A percentile compares a stretch with the other conserved stretches of the same genome.
Evolutionary conservation across 2,113 vertebrate species (phyloP).

Genomic region (Rafetus swinhoei): DNA sequence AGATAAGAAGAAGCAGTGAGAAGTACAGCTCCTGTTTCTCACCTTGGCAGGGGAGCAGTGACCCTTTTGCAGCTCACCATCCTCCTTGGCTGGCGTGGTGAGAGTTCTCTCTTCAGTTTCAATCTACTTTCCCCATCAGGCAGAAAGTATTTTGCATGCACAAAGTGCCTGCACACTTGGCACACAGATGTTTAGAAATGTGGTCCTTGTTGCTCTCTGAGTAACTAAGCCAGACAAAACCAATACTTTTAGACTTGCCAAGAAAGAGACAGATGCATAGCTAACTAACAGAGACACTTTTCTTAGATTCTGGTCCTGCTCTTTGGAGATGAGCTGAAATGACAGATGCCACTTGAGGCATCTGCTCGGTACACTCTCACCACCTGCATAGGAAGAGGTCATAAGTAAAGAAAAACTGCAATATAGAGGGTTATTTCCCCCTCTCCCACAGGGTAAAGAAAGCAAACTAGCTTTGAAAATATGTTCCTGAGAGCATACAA

Average conservation of each 20-base stretch:
- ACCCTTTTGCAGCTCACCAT: background rate
- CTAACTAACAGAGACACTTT: background rate
- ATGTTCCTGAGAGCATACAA: background rate
- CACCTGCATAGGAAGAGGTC: background rate
- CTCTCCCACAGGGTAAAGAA: background rate
- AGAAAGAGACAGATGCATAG: background rate
- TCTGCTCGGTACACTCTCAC: background rate
- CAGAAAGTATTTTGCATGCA: background rate
- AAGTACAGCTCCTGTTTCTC: background rate
- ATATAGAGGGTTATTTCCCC: background rate
- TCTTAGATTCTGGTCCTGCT: background rate
- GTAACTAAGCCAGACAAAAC: background rate
- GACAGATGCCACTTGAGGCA: background rate
- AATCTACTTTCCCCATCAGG: background rate
- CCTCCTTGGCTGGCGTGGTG: fast-evolving
- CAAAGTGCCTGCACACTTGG: background rate
- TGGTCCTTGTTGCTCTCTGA: background rate
- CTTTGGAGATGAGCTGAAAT: background rate
- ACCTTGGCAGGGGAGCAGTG: fast-evolving
- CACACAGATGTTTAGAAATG: background rate
- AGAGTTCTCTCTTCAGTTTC: background rate
- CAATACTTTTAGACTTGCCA: background rate
- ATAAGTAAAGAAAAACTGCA: background rate
- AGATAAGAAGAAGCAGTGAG: background rate
- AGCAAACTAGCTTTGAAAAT: conserved; percentile 17